phyloP scores from a whole-genome alignment of 2,888 invertebrate genomes.

The Cheilosia scutellata region DNA sequence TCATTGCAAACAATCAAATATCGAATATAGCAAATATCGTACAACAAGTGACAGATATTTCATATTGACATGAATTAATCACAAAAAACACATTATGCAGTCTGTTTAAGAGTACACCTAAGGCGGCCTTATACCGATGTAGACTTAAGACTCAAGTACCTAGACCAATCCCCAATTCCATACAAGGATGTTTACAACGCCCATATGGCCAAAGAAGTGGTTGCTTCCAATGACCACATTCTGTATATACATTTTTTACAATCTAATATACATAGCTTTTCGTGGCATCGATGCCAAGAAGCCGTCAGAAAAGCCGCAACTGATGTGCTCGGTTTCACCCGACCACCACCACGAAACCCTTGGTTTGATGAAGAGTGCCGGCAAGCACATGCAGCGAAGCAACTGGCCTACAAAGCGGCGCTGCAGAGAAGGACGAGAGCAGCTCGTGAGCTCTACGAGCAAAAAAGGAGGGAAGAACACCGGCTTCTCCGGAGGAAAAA shows the following conservation, averaged over 20 bases:
- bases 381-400: too few relatives aligned
- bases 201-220: neutral
- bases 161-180: neutral
- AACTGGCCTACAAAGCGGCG: too few relatives aligned
- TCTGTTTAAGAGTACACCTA: neutral
- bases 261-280: too few relatives aligned
- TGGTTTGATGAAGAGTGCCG: too few relatives aligned
- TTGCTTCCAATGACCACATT: neutral
- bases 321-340: too few relatives aligned
- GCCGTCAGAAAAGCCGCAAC: too few relatives aligned
- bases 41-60: neutral
- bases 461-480: too few relatives aligned
- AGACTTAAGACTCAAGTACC: neutral
- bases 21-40: neutral
- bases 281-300: too few relatives aligned
- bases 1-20: conserved; percentile 5
- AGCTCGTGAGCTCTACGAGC: too few relatives aligned
- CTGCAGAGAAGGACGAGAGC: too few relatives aligned
- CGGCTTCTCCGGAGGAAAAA: too few relatives aligned
- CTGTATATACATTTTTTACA: neutral
- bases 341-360: too few relatives aligned
- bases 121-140: neutral
- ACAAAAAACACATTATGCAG: neutral
- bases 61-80: neutral
- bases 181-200: neutral